phyloP scores from a whole-genome alignment of 2,888 invertebrate genomes.

The Cataglyphis albicans region DNA sequence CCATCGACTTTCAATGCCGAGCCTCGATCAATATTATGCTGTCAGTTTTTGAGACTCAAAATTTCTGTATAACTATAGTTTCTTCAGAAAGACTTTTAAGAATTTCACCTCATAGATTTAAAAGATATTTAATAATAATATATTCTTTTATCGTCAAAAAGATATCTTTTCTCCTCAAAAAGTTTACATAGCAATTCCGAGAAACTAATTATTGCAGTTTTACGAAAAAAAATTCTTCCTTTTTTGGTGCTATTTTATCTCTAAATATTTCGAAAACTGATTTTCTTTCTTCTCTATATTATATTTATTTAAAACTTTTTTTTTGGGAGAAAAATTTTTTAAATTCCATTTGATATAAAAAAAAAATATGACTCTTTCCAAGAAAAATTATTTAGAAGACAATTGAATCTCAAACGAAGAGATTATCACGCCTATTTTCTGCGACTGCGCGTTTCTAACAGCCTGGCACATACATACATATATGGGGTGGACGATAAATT shows the following conservation, averaged over 20 bases:
- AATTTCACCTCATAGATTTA: not conserved
- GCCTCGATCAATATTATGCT: slow-evolving; percentile 4
- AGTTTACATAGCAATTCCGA: not conserved
- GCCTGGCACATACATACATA: slow-evolving; percentile 58
- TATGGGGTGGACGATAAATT: slow-evolving; percentile 38
- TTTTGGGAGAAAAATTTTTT: not conserved
- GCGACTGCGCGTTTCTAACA: slow-evolving; percentile 46
- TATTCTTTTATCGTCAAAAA: not conserved
- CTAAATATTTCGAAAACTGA: not conserved
- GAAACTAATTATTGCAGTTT: not conserved
- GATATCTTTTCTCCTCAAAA: not conserved
- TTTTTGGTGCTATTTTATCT: not conserved
- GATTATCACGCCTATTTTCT: not conserved
- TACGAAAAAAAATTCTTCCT: not conserved
- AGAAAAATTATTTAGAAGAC: slow-evolving; percentile 2
- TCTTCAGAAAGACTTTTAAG: not conserved
- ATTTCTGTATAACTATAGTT: not conserved
- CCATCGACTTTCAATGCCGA: not conserved
- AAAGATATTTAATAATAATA: not conserved
- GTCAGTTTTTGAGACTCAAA: slow-evolving; percentile 21
- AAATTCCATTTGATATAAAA: not conserved
- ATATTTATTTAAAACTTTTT: not conserved
- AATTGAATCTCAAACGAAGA: slow-evolving; percentile 6
- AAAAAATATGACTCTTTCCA: not conserved
- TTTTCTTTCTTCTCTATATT: not conserved